Evolutionary conservation across 2,888 invertebrate genomes (phyloP), one percentile per base, ranked within the genome.

Genomic region (Hemaris fuciformis): DNA sequence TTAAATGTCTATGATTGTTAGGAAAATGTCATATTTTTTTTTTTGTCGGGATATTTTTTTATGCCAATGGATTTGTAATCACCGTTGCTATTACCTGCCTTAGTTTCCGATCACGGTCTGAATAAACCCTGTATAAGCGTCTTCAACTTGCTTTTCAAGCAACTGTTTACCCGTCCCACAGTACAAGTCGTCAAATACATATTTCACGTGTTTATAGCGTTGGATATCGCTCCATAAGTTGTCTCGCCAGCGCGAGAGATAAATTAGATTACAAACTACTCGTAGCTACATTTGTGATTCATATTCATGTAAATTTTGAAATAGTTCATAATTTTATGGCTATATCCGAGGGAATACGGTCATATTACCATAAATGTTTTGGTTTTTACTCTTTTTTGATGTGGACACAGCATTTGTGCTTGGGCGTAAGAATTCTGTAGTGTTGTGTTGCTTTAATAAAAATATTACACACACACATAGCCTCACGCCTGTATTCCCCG

Each of bases 301-400:
- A 53, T 53, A 53, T 53, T 53, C 15, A 27, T 53, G 48, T 27
- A 25, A 18, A 15, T 53, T 22, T 22, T 53, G 48, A 53, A 53
- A 53, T 53, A 18, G 48, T 53, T 53, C 48, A 53, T 53, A 53
- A 53, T 53, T 27, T 53, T 53, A 53, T 53, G 43, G 22, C 5
- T 2, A 20, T 15, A 6, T 7, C 48, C 0, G n/a, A 38, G 48
- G 27, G 22, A 45, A 53, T 53, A 0, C 38, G 38, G 15, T 18
- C 4, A 27, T 15, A 27, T 7, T 15, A 0, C 18, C 48, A 18
- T 53, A 53, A 53, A 27, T n/a, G 27, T 15, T 27, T 15, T 27
- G 8, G 15, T 3, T 3, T 42, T 15, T 4, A 2, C 7, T 3
- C 48, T 15, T 27, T 27, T 27, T 48, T 38, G 10, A 4, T 38